These are phyloP conservation scores for Philonicus albiceps DNA, from an alignment of 2,888 invertebrate species.

Conservation along the genomic window DNA sequence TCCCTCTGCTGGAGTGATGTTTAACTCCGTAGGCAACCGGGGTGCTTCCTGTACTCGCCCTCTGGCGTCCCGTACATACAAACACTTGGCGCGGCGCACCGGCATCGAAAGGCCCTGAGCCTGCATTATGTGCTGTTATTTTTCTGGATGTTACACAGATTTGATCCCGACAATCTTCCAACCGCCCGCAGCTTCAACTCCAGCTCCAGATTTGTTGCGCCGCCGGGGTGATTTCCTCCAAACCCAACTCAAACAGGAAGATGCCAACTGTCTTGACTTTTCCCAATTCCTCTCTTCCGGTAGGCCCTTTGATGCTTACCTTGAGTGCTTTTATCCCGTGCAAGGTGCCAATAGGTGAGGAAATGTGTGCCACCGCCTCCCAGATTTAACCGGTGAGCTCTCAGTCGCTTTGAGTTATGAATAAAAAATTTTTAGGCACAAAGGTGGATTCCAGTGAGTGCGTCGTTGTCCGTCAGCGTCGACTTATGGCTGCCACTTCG, in stretches of 20 bases:
- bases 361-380: slow-evolving; percentile 24
- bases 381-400: slow-evolving; percentile 22
- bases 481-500: slow-evolving; percentile 16
- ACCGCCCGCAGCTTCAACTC: background rate
- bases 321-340: background rate
- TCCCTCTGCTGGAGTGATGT: background rate
- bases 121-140: slow-evolving; percentile 23
- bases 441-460: background rate
- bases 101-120: background rate
- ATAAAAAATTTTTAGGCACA: slow-evolving; percentile 13
- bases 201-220: background rate
- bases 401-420: slow-evolving; percentile 31
- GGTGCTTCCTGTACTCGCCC: background rate
- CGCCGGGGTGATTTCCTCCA: background rate
- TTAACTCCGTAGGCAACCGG: background rate
- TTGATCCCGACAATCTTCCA: slow-evolving; percentile 26
- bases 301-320: slow-evolving; percentile 14
- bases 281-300: background rate
- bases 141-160: slow-evolving; percentile 16
- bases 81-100: background rate
- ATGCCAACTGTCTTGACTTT: slow-evolving; percentile 32
- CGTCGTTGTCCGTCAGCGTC: background rate
- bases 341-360: slow-evolving; percentile 30
- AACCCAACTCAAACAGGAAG: slow-evolving; percentile 30
- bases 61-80: background rate